Evolutionary conservation across 1,140 invertebrate genomes (phyloP).

Genomic region (Phocides pigmalion): DNA sequence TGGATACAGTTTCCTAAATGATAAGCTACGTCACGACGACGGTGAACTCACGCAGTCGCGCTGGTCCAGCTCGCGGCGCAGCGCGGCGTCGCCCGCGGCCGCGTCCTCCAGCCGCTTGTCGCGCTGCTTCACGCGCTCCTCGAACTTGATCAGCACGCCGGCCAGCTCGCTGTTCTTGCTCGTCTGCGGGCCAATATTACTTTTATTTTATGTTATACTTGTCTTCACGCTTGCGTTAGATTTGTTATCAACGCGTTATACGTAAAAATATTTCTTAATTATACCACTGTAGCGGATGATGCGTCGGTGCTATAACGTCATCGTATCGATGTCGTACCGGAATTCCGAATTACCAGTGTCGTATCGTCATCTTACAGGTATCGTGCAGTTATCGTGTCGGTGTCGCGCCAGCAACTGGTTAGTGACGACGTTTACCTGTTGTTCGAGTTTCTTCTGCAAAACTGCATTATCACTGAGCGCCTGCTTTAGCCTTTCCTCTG

Average conservation of each 20-base stretch:
- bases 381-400: background rate
- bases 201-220: too few species aligned
- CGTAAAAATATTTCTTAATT: too few species aligned
- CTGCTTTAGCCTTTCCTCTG: conserved; percentile 57
- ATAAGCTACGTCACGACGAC: too few species aligned
- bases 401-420: background rate
- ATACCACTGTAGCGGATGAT: too few species aligned
- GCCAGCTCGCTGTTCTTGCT: conserved; percentile 77
- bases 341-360: too few species aligned
- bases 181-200: conserved; percentile 49
- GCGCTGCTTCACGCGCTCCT: conserved; percentile 75
- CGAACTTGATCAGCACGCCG: conserved; percentile 76
- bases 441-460: conserved; percentile 72
- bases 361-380: too few species aligned
- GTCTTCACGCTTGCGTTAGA: too few species aligned
- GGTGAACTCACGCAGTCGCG: conserved; percentile 60
- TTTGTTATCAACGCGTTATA: too few species aligned
- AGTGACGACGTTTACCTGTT: conserved; percentile 53
- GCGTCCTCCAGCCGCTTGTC: conserved; percentile 76
- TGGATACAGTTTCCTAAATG: too few species aligned
- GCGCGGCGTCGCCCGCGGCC: conserved; percentile 43
- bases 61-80: conserved; percentile 62
- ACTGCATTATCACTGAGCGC: conserved; percentile 57
- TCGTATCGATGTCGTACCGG: too few species aligned
- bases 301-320: too few species aligned